phyloP scores from a whole-genome alignment of 2,888 invertebrate species.

The Rotaria macrura region DNA sequence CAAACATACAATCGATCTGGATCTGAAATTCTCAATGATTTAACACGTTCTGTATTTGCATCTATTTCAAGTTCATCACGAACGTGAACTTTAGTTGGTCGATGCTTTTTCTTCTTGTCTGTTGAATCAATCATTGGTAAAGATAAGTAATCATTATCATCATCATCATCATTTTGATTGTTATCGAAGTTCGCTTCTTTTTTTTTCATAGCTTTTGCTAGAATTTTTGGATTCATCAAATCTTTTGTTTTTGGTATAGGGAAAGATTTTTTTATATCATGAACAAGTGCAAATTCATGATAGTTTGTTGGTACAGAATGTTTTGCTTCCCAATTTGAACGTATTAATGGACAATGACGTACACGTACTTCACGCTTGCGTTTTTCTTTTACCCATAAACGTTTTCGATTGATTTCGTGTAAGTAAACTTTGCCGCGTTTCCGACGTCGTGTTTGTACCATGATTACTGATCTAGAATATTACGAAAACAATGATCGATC shows the following conservation, averaged over 20 bases:
- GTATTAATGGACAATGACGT: neutral
- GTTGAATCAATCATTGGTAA: neutral
- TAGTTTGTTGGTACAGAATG: slow-evolving; percentile 28
- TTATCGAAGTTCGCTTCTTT: neutral
- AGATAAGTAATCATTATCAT: neutral
- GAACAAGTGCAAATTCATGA: slow-evolving; percentile 23
- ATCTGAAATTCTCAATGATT: neutral
- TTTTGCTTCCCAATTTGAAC: slow-evolving; percentile 23
- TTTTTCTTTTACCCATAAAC: neutral
- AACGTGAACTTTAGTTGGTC: neutral
- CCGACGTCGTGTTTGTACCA: neutral
- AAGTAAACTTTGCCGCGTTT: neutral
- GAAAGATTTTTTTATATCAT: slow-evolving; percentile 27
- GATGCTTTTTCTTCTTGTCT: neutral
- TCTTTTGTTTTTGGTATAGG: slow-evolving; percentile 27
- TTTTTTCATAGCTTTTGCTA: neutral
- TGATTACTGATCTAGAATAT: neutral
- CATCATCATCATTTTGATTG: neutral
- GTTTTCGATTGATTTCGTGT: neutral
- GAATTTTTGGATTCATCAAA: slow-evolving; percentile 24
- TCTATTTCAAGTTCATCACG: slow-evolving; percentile 1
- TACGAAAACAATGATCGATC: neutral
- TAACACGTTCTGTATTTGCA: slow-evolving; percentile 12
- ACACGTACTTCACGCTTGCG: neutral
- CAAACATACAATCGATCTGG: neutral